Percentiles rank a stretch among this genome's conserved stretches.
Conservation (phyloP, 2,888 invertebrate species). For the Macroteleia sp. region DNA sequence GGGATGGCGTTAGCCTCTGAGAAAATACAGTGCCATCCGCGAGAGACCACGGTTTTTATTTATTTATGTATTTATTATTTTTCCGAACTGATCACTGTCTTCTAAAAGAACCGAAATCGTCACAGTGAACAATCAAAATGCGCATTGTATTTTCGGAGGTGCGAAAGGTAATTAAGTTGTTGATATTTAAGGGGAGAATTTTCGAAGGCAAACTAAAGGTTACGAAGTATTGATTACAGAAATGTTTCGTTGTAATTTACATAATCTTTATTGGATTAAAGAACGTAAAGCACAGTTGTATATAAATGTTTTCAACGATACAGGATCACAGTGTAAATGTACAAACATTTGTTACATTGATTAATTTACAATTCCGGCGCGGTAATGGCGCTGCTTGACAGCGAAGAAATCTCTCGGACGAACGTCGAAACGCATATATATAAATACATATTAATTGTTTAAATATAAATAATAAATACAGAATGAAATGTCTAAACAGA, state of each 20-base stretch:
- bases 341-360: slow-evolving; percentile 32
- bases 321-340: slow-evolving; percentile 49
- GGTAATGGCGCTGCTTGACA: slow-evolving; percentile 17
- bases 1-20: slow-evolving; percentile 17
- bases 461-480: slow-evolving; percentile 47
- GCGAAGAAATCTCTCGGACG: slow-evolving; percentile 4
- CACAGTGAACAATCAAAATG: too few relatives aligned
- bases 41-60: too few relatives aligned
- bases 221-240: neutral
- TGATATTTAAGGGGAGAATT: neutral
- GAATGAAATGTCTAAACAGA: slow-evolving; percentile 1
- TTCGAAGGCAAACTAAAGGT: neutral
- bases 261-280: slow-evolving; percentile 16
- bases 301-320: slow-evolving; percentile 26
- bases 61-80: too few relatives aligned
- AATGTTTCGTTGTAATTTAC: slow-evolving; percentile 21
- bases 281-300: slow-evolving; percentile 13
- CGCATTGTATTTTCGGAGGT: too few relatives aligned
- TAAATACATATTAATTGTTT: slow-evolving; percentile 28
- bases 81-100: neutral
- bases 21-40: slow-evolving; percentile 31
- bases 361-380: slow-evolving; percentile 43
- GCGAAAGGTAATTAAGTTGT: too few relatives aligned
- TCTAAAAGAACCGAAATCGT: slow-evolving; percentile 1
- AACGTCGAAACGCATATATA: slow-evolving; percentile 18